phyloP scores from a whole-genome alignment of 92 coral and sea anemone species.

The Epizoanthus scotinus region DNA sequence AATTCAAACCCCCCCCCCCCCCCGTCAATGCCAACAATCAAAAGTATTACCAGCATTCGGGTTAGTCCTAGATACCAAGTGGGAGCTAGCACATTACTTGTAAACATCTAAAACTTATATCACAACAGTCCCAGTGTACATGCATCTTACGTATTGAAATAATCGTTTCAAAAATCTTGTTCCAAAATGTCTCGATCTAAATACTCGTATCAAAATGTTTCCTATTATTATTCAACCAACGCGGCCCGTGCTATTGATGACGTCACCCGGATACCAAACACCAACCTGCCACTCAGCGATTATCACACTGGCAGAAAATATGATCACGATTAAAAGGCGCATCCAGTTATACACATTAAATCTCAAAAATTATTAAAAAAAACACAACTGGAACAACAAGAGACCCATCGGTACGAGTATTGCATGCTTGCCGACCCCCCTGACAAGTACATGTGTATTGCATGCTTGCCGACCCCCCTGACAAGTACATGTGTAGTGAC shows the following conservation, averaged over 20 bases:
- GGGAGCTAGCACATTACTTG: background rate
- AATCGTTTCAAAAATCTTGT: background rate
- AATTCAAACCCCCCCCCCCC: too few relatives aligned
- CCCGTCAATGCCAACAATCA: too few relatives aligned
- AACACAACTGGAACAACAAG: background rate
- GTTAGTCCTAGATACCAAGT: background rate
- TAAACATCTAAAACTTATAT: background rate
- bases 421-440: slow-evolving; percentile 9
- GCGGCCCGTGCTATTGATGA: background rate
- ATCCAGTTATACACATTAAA: background rate
- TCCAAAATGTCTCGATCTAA: background rate
- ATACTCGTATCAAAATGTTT: background rate
- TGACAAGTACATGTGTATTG: background rate
- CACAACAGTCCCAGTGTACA: background rate
- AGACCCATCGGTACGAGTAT: background rate
- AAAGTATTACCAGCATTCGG: too few relatives aligned
- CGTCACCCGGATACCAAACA: background rate
- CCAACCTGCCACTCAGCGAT: background rate
- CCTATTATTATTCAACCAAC: background rate
- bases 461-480: slow-evolving; percentile 1
- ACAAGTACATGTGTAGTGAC: background rate
- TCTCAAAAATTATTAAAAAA: background rate
- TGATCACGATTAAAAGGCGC: background rate
- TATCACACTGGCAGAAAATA: background rate
- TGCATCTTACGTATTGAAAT: background rate